Evolutionary conservation across 2,113 vertebrate genomes (phyloP), one percentile per base, ranked within the genome.

Genomic region (Pelodiscus sinensis): DNA sequence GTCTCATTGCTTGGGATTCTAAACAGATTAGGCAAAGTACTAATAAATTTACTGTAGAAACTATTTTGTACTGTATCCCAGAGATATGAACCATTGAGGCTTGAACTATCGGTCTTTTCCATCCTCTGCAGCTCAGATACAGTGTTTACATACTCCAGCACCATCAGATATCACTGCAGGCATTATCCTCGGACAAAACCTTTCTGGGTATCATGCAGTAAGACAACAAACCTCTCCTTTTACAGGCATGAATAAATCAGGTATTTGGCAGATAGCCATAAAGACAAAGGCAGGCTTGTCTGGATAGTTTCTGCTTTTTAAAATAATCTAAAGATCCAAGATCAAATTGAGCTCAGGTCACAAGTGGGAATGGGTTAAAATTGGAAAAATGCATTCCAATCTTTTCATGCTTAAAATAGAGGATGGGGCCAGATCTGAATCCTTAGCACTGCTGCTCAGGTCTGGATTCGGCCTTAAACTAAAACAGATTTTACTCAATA

Each of bases 101-200:
- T 44, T 6, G 6, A 44, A 4, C 44, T 24, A 44, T 86, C 93
- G 94, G 57, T 83, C 82, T 93, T 94, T 88, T 92, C 93, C 84
- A 94, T 71, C 79, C 82, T 81, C 82, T 94, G 27, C 90, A 92
- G 82, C 79, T 96, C 71, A 62, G 12, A 54, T 15, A 79, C 19
- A 75, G 54, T 58, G 65, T 38, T 9, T 87, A 87, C 31, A 94
- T 80, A 65, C 73, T 44, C 6, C 5, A 92, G 2, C 2, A 1
- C 54, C 44, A 81, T 88, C 84, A 91, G 22, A 19, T 86, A 88
- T 44, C 54, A 58, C 83, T 73, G 81, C 82, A 91, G 35, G 35
- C 85, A 38, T 86, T 58, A 94, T 91, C 38, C 60, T 3, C 79
- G 77, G 92, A 71, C 82, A 71, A 84, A 78, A 44, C 15, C 88